phyloP scores from a whole-genome alignment of 2,113 vertebrate genomes.

The Nothobranchius furzeri region DNA sequence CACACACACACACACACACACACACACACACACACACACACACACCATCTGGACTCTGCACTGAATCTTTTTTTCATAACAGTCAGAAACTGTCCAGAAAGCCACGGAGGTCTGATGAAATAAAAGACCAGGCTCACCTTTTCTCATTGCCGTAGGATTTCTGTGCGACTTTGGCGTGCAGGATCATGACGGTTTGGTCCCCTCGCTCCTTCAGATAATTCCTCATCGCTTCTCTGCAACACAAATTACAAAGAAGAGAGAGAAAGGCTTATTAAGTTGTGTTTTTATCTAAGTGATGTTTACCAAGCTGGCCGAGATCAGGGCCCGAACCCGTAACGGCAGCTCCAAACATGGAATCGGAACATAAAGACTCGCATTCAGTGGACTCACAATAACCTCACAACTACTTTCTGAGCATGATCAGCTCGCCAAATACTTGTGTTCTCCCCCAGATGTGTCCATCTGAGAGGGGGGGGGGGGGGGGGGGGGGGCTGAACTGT shows the following conservation, averaged over 20 bases:
- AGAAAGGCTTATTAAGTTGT: background rate
- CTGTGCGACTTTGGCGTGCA: constrained; percentile 99
- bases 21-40: too few species aligned
- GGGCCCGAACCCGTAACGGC: background rate
- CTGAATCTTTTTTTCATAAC: too few species aligned
- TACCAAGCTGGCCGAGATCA: background rate
- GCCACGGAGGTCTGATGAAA: too few species aligned
- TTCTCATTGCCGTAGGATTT: constrained; percentile 99
- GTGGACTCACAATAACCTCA: constrained; percentile 44
- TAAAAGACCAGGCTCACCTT: constrained; percentile 77
- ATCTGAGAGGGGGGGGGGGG: constrained; percentile 19
- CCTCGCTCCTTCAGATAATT: constrained; percentile 99
- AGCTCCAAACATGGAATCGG: constrained; percentile 2
- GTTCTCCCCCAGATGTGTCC: constrained; percentile 57
- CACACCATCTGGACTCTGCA: too few species aligned
- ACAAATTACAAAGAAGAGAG: constrained; percentile 8
- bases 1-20: too few species aligned
- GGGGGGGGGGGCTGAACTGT: constrained; percentile 37
- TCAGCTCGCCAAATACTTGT: constrained; percentile 38
- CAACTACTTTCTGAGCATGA: constrained; percentile 22
- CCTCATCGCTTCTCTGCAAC: constrained; percentile 95
- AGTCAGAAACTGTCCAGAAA: too few species aligned
- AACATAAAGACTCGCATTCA: constrained; percentile 12
- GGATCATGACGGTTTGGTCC: constrained; percentile 99
- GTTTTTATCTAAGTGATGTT: background rate